These are phyloP conservation scores for Bucorvus abyssinicus DNA, from an alignment of 2,797 vertebrate species.

Conservation along the genomic window DNA sequence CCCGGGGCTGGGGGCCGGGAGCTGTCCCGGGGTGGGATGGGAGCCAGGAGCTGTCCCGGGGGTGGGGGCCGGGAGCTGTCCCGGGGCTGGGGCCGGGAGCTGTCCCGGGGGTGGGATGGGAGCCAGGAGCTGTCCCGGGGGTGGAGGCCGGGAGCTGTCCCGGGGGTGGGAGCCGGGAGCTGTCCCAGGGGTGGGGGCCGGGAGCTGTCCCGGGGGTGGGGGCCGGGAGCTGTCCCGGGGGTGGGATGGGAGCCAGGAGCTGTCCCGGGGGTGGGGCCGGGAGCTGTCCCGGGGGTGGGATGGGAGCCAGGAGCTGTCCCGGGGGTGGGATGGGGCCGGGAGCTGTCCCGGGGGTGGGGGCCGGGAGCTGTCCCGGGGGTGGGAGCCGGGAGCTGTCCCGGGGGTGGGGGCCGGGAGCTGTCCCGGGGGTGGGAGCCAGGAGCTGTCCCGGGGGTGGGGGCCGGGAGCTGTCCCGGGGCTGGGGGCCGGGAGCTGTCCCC, in stretches of 20 bases:
- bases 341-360: not conserved
- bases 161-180: not conserved
- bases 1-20: too few species aligned
- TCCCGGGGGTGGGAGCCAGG: too few species aligned
- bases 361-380: not conserved
- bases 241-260: not conserved
- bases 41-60: not conserved
- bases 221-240: too few species aligned
- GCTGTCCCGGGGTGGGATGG: too few species aligned
- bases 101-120: not conserved
- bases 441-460: not conserved
- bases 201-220: too few species aligned
- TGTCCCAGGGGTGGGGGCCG: not conserved
- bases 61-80: not conserved
- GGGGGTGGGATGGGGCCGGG: too few species aligned
- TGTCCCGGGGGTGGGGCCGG: too few species aligned
- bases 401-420: not conserved
- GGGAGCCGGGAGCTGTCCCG: too few species aligned
- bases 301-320: not conserved
- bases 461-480: too few species aligned
- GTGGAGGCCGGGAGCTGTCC: too few species aligned
- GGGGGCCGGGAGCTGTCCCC: not conserved
- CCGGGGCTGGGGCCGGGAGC: too few species aligned
- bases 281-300: not conserved
- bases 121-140: not conserved